Evolutionary conservation across 2,888 invertebrate genomes (phyloP).

Genomic region (Lasioglossum vierecki): DNA sequence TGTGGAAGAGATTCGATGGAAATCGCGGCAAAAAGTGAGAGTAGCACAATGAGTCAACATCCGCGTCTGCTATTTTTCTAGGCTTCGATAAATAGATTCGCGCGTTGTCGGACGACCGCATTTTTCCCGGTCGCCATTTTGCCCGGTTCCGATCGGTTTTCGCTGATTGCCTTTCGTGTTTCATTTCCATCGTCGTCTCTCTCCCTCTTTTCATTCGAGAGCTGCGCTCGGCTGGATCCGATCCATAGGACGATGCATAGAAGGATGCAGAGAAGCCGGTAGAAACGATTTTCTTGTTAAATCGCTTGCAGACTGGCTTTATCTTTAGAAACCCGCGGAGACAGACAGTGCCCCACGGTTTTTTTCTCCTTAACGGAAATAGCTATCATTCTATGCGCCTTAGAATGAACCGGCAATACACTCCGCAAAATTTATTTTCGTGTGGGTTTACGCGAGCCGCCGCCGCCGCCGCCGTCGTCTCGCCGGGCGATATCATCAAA

Average conservation of each 20-base stretch:
- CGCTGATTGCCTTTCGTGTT: not conserved
- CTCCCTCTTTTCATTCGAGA: not conserved
- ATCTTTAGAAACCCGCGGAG: conserved; percentile 77
- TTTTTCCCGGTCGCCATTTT: not conserved
- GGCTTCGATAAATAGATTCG: conserved; percentile 37
- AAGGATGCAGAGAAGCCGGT: conserved; percentile 11
- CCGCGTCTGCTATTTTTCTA: conserved; percentile 48
- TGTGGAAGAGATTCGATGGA: conserved; percentile 51
- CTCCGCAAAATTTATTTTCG: conserved; percentile 78
- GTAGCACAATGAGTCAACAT: conserved; percentile 59
- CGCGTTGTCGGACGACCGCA: not conserved
- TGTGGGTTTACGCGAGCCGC: conserved; percentile 53
- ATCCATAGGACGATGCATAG: conserved; percentile 45
- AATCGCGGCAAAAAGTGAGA: conserved; percentile 62
- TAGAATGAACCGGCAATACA: conserved; percentile 71
- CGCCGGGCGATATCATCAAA: conserved; percentile 21
- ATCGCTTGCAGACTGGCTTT: conserved; percentile 75
- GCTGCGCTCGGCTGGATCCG: not conserved
- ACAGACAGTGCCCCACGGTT: conserved; percentile 68
- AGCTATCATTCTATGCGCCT: conserved; percentile 81
- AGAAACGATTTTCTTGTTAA: conserved; percentile 60
- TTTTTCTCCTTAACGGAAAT: conserved; percentile 79
- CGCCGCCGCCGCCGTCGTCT: conserved; percentile 40
- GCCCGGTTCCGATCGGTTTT: not conserved
- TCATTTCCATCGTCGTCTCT: not conserved